These are phyloP conservation scores for Ictidomys tridecemlineatus DNA, from an alignment of 2,113 vertebrate species.

Conservation along the genomic window DNA sequence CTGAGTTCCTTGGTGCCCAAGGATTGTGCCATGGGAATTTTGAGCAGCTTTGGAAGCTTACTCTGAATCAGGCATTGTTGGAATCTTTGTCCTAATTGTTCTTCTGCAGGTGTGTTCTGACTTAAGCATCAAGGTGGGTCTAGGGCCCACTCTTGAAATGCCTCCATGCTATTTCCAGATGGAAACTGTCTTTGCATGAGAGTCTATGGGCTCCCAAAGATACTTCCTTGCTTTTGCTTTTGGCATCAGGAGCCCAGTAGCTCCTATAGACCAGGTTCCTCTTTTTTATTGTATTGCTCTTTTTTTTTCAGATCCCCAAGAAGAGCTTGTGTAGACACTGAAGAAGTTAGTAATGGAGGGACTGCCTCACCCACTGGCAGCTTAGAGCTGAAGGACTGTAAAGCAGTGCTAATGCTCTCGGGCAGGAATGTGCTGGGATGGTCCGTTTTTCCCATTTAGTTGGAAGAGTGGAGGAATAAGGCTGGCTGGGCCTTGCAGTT, in stretches of 20 bases:
- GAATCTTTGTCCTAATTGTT: background rate
- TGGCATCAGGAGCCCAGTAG: background rate
- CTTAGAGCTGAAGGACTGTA: background rate
- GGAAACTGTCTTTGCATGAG: background rate
- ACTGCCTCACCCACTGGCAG: background rate
- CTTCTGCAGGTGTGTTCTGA: background rate
- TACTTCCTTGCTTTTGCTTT: background rate
- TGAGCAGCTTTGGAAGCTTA: background rate
- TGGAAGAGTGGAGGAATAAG: slow-evolving; percentile 49
- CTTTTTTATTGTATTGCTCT: background rate
- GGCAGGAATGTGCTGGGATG: background rate
- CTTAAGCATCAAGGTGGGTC: background rate
- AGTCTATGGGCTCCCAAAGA: background rate
- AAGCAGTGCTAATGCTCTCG: background rate
- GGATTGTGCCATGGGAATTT: background rate
- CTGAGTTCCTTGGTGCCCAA: background rate
- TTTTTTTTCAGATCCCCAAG: slow-evolving; percentile 21
- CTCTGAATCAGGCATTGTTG: background rate
- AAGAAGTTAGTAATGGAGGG: background rate
- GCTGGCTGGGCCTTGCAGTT: slow-evolving; percentile 40
- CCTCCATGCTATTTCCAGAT: background rate
- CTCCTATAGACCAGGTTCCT: background rate
- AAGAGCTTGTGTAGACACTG: background rate
- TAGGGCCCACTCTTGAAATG: background rate
- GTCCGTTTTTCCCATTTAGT: slow-evolving; percentile 42